Evolutionary conservation across 2,797 vertebrate genomes (phyloP).

Genomic region (Echiichthys vipera): DNA sequence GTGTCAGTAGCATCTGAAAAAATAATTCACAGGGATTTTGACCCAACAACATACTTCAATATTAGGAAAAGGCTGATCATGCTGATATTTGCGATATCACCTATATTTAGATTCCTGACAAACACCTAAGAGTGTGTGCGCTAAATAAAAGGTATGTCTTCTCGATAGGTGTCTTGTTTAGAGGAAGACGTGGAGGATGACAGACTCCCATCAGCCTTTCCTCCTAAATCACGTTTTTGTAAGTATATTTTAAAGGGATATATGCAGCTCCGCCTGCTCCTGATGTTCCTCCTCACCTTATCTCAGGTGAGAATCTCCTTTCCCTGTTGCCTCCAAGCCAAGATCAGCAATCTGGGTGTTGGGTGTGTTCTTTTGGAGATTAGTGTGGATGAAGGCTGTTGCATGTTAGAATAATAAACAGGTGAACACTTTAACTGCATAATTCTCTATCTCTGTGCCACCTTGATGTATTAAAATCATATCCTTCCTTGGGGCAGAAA

Average conservation of each 20-base stretch:
- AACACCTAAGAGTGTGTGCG: conserved; percentile 10
- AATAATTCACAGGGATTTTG: conserved; percentile 34
- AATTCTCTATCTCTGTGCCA: conserved; percentile 79
- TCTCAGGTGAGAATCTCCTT: conserved; percentile 85
- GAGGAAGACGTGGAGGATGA: conserved; percentile 23
- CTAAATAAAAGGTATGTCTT: conserved; percentile 14
- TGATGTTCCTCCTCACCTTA: conserved; percentile 68
- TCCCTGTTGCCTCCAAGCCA: conserved; percentile 71
- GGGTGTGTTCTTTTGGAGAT: conserved; percentile 84
- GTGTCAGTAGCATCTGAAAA: conserved; percentile 62
- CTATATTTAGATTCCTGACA: conserved; percentile 11
- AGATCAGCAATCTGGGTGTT: conserved; percentile 82
- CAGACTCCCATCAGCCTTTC: conserved; percentile 28
- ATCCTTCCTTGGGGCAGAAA: conserved; percentile 78
- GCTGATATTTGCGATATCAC: conserved; percentile 14
- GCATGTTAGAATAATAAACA: conserved; percentile 84
- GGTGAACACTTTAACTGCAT: conserved; percentile 84
- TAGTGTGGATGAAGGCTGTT: conserved; percentile 81
- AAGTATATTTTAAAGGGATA: conserved; percentile 65
- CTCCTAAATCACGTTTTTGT: conserved; percentile 36
- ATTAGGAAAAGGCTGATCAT: conserved; percentile 16
- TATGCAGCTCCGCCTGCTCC: conserved; percentile 42
- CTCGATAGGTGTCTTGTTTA: conserved; percentile 13
- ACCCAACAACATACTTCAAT: conserved; percentile 26
- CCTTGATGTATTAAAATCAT: conserved; percentile 83